Percentiles rank a stretch among this genome's conserved stretches.
phyloP scores from a whole-genome alignment of 2,888 invertebrate species.

The Caenorhabditis sp. region DNA sequence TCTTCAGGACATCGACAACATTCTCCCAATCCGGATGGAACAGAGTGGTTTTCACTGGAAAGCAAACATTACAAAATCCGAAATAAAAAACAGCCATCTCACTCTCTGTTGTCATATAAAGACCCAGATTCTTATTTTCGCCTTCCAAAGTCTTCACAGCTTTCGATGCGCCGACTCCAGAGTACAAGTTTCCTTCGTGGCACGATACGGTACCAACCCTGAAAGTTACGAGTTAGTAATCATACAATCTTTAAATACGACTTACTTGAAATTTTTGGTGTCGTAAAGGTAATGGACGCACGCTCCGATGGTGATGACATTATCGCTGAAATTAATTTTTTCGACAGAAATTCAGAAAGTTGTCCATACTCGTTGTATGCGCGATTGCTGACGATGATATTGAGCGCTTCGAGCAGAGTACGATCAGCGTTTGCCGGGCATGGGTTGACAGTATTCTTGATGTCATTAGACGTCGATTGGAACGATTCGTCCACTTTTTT shows the following conservation, averaged over 20 bases:
- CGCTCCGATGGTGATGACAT: constrained; percentile 29
- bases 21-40: constrained; percentile 34
- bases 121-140: not conserved
- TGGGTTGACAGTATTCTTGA: constrained; percentile 22
- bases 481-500: constrained; percentile 33
- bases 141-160: constrained; percentile 43
- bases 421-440: constrained; percentile 12
- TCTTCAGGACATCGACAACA: constrained; percentile 6
- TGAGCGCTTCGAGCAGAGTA: constrained; percentile 37
- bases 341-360: not conserved
- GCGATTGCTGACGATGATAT: constrained; percentile 25
- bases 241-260: too few species aligned
- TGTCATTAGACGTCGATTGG: constrained; percentile 42
- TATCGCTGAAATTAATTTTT: constrained; percentile 18
- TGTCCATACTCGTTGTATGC: constrained; percentile 33
- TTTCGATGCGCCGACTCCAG: constrained; percentile 39
- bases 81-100: not conserved
- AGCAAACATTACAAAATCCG: not conserved
- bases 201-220: too few species aligned
- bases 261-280: constrained; percentile 8
- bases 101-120: constrained; percentile 45
- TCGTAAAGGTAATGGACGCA: constrained; percentile 41
- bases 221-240: too few species aligned
- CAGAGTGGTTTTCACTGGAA: constrained; percentile 41
- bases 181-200: constrained; percentile 20